Conservation (phyloP, 2,888 invertebrate species). For the Urechis unicinctus region DNA sequence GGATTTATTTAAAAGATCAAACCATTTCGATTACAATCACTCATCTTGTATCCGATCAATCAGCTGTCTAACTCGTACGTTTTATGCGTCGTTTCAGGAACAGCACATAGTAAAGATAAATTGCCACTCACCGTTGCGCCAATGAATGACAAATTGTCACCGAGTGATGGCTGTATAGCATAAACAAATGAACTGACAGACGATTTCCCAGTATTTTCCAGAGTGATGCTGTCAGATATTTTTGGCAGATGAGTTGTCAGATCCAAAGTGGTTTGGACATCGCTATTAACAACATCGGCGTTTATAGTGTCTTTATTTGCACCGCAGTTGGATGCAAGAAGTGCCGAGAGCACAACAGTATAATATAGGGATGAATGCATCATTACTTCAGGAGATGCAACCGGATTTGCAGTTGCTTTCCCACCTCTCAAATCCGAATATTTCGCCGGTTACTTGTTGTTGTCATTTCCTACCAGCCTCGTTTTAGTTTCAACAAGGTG, state of each 20-base stretch:
- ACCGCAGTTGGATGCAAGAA: neutral
- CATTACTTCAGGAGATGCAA: neutral
- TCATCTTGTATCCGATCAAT: too few species aligned
- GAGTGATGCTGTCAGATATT: slow-evolving; percentile 68
- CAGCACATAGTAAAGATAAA: too few species aligned
- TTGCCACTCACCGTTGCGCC: slow-evolving; percentile 58
- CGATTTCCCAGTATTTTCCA: slow-evolving; percentile 75
- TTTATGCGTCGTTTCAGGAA: too few species aligned
- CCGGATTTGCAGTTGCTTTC: too few species aligned
- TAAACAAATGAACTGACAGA: slow-evolving; percentile 67
- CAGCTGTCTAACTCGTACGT: too few species aligned
- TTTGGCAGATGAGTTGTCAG: slow-evolving; percentile 83
- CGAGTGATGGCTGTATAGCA: slow-evolving; percentile 62
- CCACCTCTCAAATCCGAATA: too few species aligned
- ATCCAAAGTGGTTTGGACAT: slow-evolving; percentile 81
- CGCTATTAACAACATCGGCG: slow-evolving; percentile 52
- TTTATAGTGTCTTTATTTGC: slow-evolving; percentile 25
- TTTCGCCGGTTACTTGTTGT: neutral
- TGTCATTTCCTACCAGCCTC: neutral
- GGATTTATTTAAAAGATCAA: too few species aligned
- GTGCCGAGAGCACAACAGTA: neutral
- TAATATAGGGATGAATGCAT: neutral
- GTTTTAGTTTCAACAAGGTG: neutral
- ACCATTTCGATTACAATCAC: too few species aligned
- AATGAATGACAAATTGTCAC: slow-evolving; percentile 67